These are phyloP conservation scores for Globodera ellingtonae DNA, from an alignment of 1,140 invertebrate species.

Conservation along the genomic window DNA sequence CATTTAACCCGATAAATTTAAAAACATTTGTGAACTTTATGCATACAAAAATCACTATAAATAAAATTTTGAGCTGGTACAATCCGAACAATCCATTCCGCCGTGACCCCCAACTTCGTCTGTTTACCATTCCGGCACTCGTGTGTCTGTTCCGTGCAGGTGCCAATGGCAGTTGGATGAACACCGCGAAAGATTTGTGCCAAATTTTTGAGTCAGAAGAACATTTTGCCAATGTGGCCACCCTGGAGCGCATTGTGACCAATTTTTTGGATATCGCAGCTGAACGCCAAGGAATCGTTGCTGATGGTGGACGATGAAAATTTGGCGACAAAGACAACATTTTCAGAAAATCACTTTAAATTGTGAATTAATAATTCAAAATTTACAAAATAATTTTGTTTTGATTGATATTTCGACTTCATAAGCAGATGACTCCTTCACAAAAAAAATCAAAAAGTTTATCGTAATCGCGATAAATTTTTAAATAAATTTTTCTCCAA, in stretches of 20 bases:
- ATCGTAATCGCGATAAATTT: too few relatives aligned
- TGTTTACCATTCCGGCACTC: conserved; percentile 19
- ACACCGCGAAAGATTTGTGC: conserved; percentile 11
- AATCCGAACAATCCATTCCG: conserved; percentile 32
- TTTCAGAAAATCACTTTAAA: too few relatives aligned
- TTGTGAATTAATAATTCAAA: too few relatives aligned
- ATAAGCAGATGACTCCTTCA: too few relatives aligned
- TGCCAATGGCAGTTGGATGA: conserved; percentile 21
- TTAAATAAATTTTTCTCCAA: too few relatives aligned
- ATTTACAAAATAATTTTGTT: too few relatives aligned
- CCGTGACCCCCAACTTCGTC: conserved; percentile 22
- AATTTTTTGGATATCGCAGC: conserved; percentile 19
- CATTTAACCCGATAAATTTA: neutral
- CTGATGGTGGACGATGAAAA: neutral
- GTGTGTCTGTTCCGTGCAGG: conserved; percentile 15
- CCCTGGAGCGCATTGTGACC: conserved; percentile 10
- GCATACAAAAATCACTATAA: too few relatives aligned
- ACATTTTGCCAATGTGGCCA: conserved; percentile 19
- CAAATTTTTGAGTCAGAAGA: conserved; percentile 28
- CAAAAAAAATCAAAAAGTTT: too few relatives aligned
- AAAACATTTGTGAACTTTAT: neutral
- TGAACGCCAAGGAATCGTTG: neutral
- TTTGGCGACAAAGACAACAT: too few relatives aligned
- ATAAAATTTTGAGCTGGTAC: conserved; percentile 10
- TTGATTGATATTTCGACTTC: too few relatives aligned